Evolutionary conservation across 2,797 vertebrate species (phyloP).

Genomic region (Apogon talboti): DNA sequence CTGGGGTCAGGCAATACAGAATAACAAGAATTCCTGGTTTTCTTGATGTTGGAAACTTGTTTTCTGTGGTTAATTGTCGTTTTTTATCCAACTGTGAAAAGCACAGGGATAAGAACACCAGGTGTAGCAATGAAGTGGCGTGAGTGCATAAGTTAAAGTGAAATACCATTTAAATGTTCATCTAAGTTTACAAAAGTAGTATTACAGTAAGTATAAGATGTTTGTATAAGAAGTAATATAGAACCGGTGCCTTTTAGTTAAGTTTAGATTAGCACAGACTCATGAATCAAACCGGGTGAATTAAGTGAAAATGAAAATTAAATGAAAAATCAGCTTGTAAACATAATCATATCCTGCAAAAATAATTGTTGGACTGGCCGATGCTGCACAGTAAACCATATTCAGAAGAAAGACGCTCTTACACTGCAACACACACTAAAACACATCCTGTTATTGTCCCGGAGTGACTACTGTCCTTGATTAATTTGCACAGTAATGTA

Average conservation of each 20-base stretch:
- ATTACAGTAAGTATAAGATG: too few relatives aligned
- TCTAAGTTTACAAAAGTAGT: too few relatives aligned
- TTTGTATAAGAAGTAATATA: too few relatives aligned
- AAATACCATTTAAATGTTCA: too few relatives aligned
- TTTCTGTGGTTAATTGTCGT: neutral
- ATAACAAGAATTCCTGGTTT: conserved; percentile 14
- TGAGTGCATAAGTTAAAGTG: too few relatives aligned
- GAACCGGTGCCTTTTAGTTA: too few relatives aligned
- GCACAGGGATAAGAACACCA: too few relatives aligned
- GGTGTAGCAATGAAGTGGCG: too few relatives aligned
- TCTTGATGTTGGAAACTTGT: neutral
- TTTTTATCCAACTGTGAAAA: neutral
- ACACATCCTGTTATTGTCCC: conserved; percentile 20
- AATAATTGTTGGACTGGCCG: neutral
- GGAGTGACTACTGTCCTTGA: conserved; percentile 5
- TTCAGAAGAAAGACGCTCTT: neutral
- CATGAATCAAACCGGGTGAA: too few relatives aligned
- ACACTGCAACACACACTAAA: neutral
- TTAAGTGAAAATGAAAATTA: too few relatives aligned
- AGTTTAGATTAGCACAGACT: too few relatives aligned
- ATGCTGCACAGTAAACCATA: conserved; percentile 5
- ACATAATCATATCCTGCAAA: neutral
- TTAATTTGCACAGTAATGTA: conserved; percentile 38
- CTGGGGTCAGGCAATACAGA: conserved; percentile 3
- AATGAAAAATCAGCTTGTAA: too few relatives aligned